A percentile compares a stretch with the other conserved stretches of the same genome.
These are phyloP conservation scores for Tetrao urogallus DNA, from an alignment of 2,113 vertebrate species.

Conservation along the genomic window DNA sequence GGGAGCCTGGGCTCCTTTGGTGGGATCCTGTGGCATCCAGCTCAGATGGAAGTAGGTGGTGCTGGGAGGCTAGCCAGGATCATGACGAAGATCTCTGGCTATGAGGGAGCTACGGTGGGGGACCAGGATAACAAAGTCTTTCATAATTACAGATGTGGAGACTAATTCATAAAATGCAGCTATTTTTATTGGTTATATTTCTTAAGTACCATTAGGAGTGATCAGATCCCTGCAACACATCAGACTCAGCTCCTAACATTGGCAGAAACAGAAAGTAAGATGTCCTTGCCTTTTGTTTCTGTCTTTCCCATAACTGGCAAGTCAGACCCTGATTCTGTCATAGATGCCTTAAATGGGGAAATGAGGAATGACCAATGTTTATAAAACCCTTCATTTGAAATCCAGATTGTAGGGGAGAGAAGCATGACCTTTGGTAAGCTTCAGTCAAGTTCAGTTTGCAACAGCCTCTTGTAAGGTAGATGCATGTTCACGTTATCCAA, in stretches of 20 bases:
- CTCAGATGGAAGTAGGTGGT: slow-evolving; percentile 78
- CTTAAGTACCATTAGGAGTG: neutral
- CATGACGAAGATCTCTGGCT: slow-evolving; percentile 50
- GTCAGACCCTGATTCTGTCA: neutral
- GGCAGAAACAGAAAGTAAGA: neutral
- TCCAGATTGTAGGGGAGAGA: neutral
- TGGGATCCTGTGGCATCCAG: slow-evolving; percentile 80
- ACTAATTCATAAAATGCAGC: neutral
- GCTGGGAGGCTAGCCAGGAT: slow-evolving; percentile 74
- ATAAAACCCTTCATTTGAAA: neutral
- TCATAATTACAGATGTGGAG: neutral
- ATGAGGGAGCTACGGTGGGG: neutral
- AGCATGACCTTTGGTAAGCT: neutral
- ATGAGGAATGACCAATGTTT: neutral
- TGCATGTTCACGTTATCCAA: neutral
- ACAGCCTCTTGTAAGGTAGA: neutral
- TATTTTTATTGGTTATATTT: neutral
- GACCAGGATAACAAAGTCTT: neutral
- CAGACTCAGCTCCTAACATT: neutral
- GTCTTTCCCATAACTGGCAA: neutral
- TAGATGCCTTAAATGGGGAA: neutral
- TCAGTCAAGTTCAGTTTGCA: neutral
- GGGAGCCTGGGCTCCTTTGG: slow-evolving; percentile 77
- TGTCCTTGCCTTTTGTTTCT: neutral
- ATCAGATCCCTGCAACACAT: neutral